Conservation (phyloP, 2,113 vertebrate genomes). For the Dicerorhinus sumatrensis region DNA sequence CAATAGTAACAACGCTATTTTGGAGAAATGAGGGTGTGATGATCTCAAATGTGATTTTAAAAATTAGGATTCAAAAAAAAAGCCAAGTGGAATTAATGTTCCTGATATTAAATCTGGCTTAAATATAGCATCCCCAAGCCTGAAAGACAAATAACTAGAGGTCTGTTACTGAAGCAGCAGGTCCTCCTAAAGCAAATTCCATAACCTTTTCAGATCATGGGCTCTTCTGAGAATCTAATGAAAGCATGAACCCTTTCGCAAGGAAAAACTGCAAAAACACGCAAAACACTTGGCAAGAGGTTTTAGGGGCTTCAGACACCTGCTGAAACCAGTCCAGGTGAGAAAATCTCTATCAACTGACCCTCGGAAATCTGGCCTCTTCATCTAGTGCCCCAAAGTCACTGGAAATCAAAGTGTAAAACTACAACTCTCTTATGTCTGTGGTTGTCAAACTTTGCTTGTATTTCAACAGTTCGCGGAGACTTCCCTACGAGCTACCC, state of each 20-base stretch:
- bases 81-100: not conserved
- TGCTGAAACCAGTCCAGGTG: not conserved
- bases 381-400: not conserved
- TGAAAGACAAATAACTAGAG: not conserved
- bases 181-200: not conserved
- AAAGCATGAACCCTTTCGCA: not conserved
- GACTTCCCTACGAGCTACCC: not conserved
- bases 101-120: not conserved
- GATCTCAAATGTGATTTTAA: conserved; percentile 19
- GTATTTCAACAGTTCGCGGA: too few relatives aligned
- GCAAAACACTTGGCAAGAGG: not conserved
- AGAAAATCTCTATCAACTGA: not conserved
- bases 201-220: not conserved
- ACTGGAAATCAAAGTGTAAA: not conserved
- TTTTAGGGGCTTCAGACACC: not conserved
- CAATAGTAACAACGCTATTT: not conserved
- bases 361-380: not conserved
- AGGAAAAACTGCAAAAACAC: not conserved
- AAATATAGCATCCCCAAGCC: not conserved
- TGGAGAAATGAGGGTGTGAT: conserved; percentile 3
- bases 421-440: not conserved
- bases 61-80: conserved; percentile 15
- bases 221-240: not conserved
- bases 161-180: too few relatives aligned
- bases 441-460: not conserved